These are phyloP conservation scores for Phalangium opilio DNA, from an alignment of 2,888 invertebrate genomes.

Conservation along the genomic window DNA sequence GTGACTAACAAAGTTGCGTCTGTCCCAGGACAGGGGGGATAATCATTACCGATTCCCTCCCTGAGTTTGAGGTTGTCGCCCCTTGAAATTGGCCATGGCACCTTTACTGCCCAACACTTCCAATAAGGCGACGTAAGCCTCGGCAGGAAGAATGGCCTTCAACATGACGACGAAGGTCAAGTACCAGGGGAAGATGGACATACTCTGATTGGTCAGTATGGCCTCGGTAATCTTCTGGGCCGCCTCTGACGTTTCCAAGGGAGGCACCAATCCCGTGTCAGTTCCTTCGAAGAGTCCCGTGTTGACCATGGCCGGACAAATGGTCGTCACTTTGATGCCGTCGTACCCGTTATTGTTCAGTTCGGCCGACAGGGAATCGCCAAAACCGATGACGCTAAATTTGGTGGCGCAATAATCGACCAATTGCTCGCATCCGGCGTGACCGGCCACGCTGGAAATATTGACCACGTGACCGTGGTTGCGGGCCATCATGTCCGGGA, in stretches of 20 bases:
- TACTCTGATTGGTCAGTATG: constrained; percentile 53
- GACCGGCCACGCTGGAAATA: constrained; percentile 77
- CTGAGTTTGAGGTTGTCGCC: no score
- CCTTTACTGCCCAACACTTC: no score
- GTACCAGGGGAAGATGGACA: constrained; percentile 61
- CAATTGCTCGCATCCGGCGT: constrained; percentile 55
- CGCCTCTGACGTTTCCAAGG: constrained; percentile 34
- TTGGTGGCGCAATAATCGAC: constrained; percentile 91
- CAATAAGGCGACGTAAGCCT: no score
- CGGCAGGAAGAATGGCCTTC: constrained; percentile 34
- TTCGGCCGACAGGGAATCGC: constrained; percentile 71
- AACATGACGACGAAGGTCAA: constrained; percentile 48
- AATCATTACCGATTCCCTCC: no score
- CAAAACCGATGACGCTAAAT: constrained; percentile 82
- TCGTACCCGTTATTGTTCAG: constrained; percentile 34
- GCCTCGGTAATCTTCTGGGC: constrained; percentile 66
- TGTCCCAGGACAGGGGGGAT: no score
- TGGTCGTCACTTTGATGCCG: constrained; percentile 66
- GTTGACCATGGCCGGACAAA: constrained; percentile 89
- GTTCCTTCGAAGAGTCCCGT: constrained; percentile 92
- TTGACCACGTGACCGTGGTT: constrained; percentile 85
- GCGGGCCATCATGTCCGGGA: constrained; percentile 72
- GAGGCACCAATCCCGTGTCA: neutral
- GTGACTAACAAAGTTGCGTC: no score
- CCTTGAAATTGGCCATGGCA: no score